Base-by-base conservation (phyloP, 2,888 invertebrate species). In the Cinara cedri region DNA sequence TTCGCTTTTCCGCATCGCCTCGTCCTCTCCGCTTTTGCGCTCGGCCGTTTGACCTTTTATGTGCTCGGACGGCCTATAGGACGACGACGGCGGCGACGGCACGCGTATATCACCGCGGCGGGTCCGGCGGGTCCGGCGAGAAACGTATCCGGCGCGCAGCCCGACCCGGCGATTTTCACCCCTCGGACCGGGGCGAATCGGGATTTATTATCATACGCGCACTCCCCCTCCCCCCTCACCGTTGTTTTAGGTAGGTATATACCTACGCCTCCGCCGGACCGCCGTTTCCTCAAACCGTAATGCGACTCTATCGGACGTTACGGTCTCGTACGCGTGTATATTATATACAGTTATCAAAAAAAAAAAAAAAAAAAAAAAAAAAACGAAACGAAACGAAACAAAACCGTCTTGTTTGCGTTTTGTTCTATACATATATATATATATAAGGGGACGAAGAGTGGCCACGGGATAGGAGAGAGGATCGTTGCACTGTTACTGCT, bases 21-120 rank as follows among this genome's bases (percentile, higher is more conserved):
- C 66, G 55, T 75, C 49, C 34, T 66, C 66, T 57, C 60, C 65
- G 34, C 49, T 24, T 34, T 66, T 68, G 68, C 65, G 34, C 49
- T n/a, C 51, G 78, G 42, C 78, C n/a, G 60, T 66, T 62, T 70
- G 78, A 78, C 78, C 78, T 78, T 78, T 78, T 78, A 70, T 70
- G 44, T 44, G 60, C 66, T 68, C 68, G 51, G 63, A 63, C 62
- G 72, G n/a, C n/a, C n/a, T n/a, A n/a, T n/a, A n/a, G n/a, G n/a
- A n/a, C n/a, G 34, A 34, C 34, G 34, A 34, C 34, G 44, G 62
- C 34, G 34, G 54, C 10, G 34, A 34, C 34, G 34, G 34, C 6
- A 34, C 34, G n/a, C 34, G 34, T 34, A 34, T 34, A 24, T 16
- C 21, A 72, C 16, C 26, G 16, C 34, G n/a, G 46, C 13, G 65